phyloP scores from a whole-genome alignment of 2,797 vertebrate species.

The Aratinga solstitialis region DNA sequence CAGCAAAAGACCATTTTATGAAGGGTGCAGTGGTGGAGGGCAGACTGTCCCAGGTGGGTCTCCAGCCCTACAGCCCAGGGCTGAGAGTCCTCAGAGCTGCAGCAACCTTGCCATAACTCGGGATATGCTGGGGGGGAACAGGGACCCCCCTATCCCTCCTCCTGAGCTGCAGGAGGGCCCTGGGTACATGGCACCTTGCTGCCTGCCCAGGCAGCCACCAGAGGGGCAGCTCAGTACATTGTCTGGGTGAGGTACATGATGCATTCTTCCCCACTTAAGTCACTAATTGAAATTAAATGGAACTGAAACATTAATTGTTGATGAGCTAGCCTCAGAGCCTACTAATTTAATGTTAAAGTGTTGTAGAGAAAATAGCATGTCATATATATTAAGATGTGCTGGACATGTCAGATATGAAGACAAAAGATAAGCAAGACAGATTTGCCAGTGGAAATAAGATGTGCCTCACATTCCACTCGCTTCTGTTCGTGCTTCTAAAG shows the following conservation, averaged over 20 bases:
- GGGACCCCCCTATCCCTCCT: neutral
- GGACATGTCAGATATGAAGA: neutral
- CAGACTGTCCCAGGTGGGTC: rapidly evolving
- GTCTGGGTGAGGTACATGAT: neutral
- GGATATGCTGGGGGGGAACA: rapidly evolving
- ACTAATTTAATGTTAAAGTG: conserved; percentile 28
- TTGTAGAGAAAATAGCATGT: conserved; percentile 1
- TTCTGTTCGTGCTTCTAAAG: neutral
- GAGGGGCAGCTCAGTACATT: neutral
- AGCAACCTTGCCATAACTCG: rapidly evolving
- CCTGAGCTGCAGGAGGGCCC: rapidly evolving
- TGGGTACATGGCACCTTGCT: rapidly evolving
- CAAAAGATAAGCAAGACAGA: neutral
- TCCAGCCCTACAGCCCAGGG: neutral
- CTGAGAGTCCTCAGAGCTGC: neutral
- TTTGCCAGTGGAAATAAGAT: neutral
- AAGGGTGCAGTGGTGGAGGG: neutral
- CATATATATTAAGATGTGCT: neutral
- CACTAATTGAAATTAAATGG: conserved; percentile 16
- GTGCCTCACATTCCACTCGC: neutral
- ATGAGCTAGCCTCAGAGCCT: conserved; percentile 14
- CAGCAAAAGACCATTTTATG: neutral
- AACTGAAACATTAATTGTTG: conserved; percentile 31
- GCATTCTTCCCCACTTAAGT: neutral
- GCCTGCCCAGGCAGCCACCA: neutral